Evolutionary conservation across 2,797 vertebrate species (phyloP).

Genomic region (Sebastes variabilis): DNA sequence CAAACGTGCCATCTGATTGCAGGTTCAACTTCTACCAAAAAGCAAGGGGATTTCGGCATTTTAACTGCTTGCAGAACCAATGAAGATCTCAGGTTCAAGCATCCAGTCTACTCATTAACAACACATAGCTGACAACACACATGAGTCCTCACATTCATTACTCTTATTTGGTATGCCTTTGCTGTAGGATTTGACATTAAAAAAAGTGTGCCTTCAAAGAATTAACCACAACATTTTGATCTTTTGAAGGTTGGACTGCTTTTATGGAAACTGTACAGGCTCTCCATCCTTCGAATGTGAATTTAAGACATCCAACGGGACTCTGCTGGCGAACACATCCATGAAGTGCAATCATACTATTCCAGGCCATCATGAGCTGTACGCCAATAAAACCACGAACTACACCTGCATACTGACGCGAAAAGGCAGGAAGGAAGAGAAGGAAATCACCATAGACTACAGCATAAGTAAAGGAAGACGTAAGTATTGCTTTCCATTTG

Average conservation of each 20-base stretch:
- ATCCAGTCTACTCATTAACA: neutral
- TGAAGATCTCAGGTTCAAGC: slow-evolving; percentile 24
- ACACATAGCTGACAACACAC: neutral
- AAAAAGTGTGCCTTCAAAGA: neutral
- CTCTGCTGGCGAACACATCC: neutral
- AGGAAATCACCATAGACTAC: slow-evolving; percentile 15
- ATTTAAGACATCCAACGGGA: neutral
- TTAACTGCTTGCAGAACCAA: slow-evolving; percentile 32
- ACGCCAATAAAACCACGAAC: neutral
- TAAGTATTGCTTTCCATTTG: slow-evolving; percentile 2
- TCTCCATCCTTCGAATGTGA: slow-evolving; percentile 1
- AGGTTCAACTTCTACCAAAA: slow-evolving; percentile 41
- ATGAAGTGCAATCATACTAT: neutral
- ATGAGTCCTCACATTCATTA: neutral
- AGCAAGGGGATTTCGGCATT: slow-evolving; percentile 57
- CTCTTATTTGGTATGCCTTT: neutral
- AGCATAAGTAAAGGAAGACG: neutral
- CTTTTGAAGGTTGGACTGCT: slow-evolving; percentile 55
- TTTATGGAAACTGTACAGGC: rapidly evolving
- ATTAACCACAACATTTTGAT: neutral
- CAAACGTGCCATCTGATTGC: slow-evolving; percentile 8
- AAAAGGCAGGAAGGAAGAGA: rapidly evolving
- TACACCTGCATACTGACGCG: slow-evolving; percentile 44
- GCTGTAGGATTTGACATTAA: neutral
- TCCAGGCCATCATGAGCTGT: rapidly evolving